These are phyloP conservation scores for Symphodus melops DNA, from an alignment of 2,113 vertebrate genomes.

Conservation along the genomic window DNA sequence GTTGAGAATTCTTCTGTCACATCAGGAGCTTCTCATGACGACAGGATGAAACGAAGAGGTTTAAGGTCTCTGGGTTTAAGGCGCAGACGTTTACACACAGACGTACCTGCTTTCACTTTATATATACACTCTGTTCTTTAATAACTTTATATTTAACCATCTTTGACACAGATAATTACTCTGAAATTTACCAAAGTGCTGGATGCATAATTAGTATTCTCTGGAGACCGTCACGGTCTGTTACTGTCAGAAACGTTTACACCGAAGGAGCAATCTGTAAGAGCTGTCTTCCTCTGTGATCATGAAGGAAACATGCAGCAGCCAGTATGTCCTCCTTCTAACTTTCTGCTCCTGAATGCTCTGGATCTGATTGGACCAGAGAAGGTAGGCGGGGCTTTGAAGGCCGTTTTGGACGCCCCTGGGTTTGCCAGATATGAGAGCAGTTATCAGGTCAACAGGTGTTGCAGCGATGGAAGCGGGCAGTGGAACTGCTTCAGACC, in stretches of 20 bases:
- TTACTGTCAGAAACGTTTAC: background rate
- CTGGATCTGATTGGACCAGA: no score
- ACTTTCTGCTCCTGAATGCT: no score
- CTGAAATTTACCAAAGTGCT: conserved; percentile 75
- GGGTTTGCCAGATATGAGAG: no score
- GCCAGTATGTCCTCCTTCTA: no score
- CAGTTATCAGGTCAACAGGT: no score
- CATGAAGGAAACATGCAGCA: no score
- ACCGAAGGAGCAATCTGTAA: no score
- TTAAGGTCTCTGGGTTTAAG: conserved; percentile 73
- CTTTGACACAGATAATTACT: conserved; percentile 47
- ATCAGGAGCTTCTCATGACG: background rate
- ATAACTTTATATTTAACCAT: conserved; percentile 21
- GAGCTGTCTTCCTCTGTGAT: no score
- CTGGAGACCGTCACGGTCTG: background rate
- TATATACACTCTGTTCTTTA: conserved; percentile 26
- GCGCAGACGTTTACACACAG: conserved; percentile 44
- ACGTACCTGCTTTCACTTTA: conserved; percentile 62
- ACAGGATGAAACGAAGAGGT: conserved; percentile 10
- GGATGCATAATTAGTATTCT: conserved; percentile 56
- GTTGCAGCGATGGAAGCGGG: no score
- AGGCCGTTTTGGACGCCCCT: no score
- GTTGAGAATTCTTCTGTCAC: background rate
- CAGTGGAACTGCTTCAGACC: no score
- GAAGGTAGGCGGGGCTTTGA: no score